phyloP scores from a whole-genome alignment of 2,888 invertebrate species.

The Scaptomyza tumidula region DNA sequence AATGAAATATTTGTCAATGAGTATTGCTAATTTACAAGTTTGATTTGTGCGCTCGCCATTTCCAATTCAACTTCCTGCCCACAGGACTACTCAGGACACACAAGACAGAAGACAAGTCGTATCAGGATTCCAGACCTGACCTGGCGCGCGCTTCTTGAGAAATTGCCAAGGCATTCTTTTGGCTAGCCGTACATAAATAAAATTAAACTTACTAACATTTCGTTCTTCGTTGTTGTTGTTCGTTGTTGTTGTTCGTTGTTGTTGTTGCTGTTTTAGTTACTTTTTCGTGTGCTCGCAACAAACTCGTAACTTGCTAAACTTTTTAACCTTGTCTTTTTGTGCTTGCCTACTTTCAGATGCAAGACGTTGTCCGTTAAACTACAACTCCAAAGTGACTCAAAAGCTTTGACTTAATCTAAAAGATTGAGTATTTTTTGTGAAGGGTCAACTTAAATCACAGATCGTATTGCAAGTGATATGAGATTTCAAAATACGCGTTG shows the following conservation, averaged over 20 bases:
- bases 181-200: conserved; percentile 76
- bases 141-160: conserved; percentile 49
- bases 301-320: conserved; percentile 6
- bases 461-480: not conserved
- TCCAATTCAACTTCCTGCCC: conserved; percentile 41
- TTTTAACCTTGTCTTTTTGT: conserved; percentile 11
- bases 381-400: conserved; percentile 1
- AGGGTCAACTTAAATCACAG: not conserved
- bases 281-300: conserved; percentile 2
- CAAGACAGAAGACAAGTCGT: not conserved
- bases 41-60: conserved; percentile 67
- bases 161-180: conserved; percentile 71
- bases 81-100: not conserved
- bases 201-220: conserved; percentile 51
- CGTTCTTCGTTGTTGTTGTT: conserved; percentile 18
- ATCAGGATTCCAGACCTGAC: not conserved
- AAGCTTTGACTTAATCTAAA: conserved; percentile 2
- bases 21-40: conserved; percentile 82
- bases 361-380: conserved; percentile 18
- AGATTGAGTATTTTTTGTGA: not conserved
- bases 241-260: not conserved
- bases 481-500: not conserved
- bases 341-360: conserved; percentile 33
- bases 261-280: not conserved
- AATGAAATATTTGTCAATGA: conserved; percentile 81